Conservation (phyloP, 2,888 invertebrate species). For the Ganaspis brasiliensis region DNA sequence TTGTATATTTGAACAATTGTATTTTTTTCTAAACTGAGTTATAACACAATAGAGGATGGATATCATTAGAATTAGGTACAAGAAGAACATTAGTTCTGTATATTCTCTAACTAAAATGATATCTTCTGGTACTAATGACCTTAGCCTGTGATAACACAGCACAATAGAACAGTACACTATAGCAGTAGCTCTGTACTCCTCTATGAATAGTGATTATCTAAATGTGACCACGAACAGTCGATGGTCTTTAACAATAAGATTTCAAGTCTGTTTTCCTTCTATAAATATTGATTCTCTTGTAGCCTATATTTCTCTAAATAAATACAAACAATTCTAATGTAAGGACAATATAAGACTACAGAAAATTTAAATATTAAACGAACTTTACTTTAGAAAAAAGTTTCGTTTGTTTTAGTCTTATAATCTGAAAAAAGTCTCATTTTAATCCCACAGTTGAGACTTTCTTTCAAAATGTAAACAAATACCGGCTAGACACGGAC, state of each 20-base stretch:
- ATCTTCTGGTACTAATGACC: slow-evolving; percentile 38
- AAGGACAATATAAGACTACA: background rate
- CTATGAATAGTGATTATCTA: slow-evolving; percentile 42
- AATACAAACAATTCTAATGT: background rate
- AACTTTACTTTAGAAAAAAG: too few relatives aligned
- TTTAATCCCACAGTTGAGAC: too few relatives aligned
- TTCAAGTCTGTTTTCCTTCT: slow-evolving; percentile 12
- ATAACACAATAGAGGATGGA: background rate
- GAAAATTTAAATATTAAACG: too few relatives aligned
- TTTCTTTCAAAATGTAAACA: too few relatives aligned
- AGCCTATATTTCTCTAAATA: background rate
- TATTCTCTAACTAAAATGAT: slow-evolving; percentile 28
- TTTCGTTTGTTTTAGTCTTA: too few relatives aligned
- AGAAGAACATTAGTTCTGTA: slow-evolving; percentile 19
- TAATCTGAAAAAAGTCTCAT: too few relatives aligned
- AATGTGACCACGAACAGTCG: slow-evolving; percentile 36
- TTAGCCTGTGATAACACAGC: slow-evolving; percentile 27
- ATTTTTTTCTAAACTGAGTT: background rate
- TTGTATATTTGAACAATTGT: too few relatives aligned
- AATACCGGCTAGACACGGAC: too few relatives aligned
- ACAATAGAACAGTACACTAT: slow-evolving; percentile 32
- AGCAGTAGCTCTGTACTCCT: slow-evolving; percentile 8
- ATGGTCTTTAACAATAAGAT: slow-evolving; percentile 36
- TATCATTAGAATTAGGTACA: slow-evolving; percentile 4
- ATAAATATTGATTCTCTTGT: slow-evolving; percentile 15